Base-by-base conservation (phyloP, 2,888 invertebrate species). In the Thereva unica region DNA sequence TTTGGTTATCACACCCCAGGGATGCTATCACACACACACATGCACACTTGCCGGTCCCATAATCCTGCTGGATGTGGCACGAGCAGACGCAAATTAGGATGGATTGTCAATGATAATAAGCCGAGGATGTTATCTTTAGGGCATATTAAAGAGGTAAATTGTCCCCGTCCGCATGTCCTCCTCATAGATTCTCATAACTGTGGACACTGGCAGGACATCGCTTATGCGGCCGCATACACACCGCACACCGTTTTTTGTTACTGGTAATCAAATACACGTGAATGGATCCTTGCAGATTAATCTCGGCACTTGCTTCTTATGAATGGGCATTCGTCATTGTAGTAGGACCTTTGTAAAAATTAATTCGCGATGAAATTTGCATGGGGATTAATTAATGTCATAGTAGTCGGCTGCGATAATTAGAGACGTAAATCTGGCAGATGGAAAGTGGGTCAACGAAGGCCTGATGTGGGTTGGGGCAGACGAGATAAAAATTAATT, bases 81-180 rank as follows among this genome's bases (percentile, higher is more conserved):
- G 10, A 50, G 10, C 37, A 38, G 47, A 37, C 12, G 37, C 45
- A 59, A 59, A 59, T 59, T 59, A 59, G 57, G 47, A 59, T 59
- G 57, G 47, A 59, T 59, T 47, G 57, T 45, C 47, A 47, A 47
- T 59, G 57, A 47, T 59, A 47, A 47, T 47, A 47, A 59, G 41
- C 47, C 38, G 57, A 59, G 47, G 47, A 59, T 59, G 57, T 59
- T 44, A 44, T 56, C 34, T 56, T 56, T 44, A 56, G 56, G 56
- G 37, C 44, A 41, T 56, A 56, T 56, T 56, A 56, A 56, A 42
- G 56, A 56, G 42, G 56, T 56, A 44, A 56, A 56, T 56, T 56
- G 56, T 37, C 35, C 56, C 42, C 34, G n/a, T 56, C 5, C 44
- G 56, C 44, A 34, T 38, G 56, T 44, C 44, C 42, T 55, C 42